Percentiles rank a stretch among this genome's conserved stretches.
These are phyloP conservation scores for Protaetia brevitarsis DNA, from an alignment of 1,140 invertebrate species.

Conservation along the genomic window DNA sequence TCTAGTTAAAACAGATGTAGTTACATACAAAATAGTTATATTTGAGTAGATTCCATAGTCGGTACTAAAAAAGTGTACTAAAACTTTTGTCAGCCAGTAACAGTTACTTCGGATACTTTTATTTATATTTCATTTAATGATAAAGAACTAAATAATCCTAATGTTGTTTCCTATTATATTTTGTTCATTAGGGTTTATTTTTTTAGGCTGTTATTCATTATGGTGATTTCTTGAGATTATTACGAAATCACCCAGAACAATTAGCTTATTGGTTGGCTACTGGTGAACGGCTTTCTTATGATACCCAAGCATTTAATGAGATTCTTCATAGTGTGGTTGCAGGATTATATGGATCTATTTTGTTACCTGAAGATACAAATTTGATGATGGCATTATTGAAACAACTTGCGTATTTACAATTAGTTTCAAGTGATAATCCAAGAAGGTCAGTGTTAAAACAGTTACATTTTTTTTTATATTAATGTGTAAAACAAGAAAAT, in stretches of 20 bases:
- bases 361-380: constrained; percentile 78
- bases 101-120: no score
- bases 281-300: constrained; percentile 58
- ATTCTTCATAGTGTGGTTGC: constrained; percentile 71
- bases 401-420: constrained; percentile 79
- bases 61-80: no score
- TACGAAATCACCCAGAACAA: constrained; percentile 77
- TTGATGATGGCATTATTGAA: constrained; percentile 73
- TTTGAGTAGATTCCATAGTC: no score
- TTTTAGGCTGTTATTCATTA: constrained; percentile 70
- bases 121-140: no score
- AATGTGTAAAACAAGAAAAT: no score
- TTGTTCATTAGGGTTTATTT: constrained; percentile 21
- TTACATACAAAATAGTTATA: no score
- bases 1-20: no score
- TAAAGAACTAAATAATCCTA: no score
- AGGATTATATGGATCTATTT: constrained; percentile 80
- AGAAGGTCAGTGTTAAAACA: constrained; percentile 55
- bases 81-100: no score
- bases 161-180: not conserved
- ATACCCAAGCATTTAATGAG: constrained; percentile 47
- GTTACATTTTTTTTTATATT: constrained; percentile 16
- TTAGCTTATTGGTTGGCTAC: constrained; percentile 75
- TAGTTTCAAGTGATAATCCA: constrained; percentile 79
- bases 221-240: constrained; percentile 73